Base-by-base conservation (phyloP, 2,113 vertebrate genomes). In the Caranx melampygus region DNA sequence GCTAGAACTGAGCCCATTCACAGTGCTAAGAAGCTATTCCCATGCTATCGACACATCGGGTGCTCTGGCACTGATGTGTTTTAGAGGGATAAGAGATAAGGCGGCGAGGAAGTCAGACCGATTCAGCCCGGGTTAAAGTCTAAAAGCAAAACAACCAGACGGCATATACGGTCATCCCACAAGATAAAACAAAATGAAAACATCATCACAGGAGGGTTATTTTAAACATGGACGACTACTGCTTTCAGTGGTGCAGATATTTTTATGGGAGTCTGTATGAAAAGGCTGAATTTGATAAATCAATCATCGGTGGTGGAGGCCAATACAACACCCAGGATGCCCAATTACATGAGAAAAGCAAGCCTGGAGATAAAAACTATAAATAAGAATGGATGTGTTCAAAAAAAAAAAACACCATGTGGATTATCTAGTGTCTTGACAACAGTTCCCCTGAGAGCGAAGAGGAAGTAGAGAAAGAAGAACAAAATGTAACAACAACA, bases 41-140 rank as follows among this genome's bases (percentile, higher is more conserved):
- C n/a, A 18, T 69, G 49, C 57, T 58, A 89, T 85, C 82, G 33
- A 74, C 83, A 87, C 62, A 72, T 76, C 79, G 51, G 51, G 71
- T 40, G 44, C 80, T 68, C 47, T 40, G 34, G 70, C 82, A 52
- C 51, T 12, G 73, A 68, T 69, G 61, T 72, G 71, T 86, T 79
- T 76, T 40, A 74, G 47, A 44, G 61, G 68, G 69, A 78, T 62
- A 11, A 75, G n/a, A 52, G 65, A 83, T 82, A 66, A 86, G 58
- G 52, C 40, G 6, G 49, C 20, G 2, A 61, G 21, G 59, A 63
- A 49, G 62, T 35, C 58, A 51, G 58, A 47, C 58, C 33, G 61
- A 78, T 15, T 65, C 61, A 63, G 67, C 18, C 65, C 34, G 76
- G 72, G 69, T 57, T 68, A 2, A 75, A 80, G 59, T 54, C 34